A percentile compares a stretch with the other conserved stretches of the same genome.
These are phyloP conservation scores for Corythornis cristatus DNA, from an alignment of 2,113 vertebrate species.

Conservation along the genomic window DNA sequence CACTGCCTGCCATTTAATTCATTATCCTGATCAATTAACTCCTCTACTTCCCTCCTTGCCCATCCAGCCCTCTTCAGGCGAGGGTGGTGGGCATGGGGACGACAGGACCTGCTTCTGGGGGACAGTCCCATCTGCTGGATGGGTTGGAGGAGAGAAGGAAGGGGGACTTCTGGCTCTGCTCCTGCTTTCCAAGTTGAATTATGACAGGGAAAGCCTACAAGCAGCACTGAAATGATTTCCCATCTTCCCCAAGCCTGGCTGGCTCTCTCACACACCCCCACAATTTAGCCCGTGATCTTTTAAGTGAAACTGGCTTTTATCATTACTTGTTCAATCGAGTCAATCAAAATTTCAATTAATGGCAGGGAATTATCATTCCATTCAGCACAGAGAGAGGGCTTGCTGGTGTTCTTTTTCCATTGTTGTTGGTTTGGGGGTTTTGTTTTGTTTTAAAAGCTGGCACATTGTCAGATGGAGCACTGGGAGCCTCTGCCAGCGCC, in stretches of 20 bases:
- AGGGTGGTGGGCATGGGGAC: not conserved
- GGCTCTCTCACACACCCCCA: not conserved
- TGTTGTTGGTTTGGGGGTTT: no score
- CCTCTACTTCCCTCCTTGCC: not conserved
- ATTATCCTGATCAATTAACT: not conserved
- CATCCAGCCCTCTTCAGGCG: rapidly evolving
- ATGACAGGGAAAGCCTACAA: not conserved
- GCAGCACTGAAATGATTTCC: not conserved
- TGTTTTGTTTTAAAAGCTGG: not conserved
- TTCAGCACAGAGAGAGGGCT: not conserved
- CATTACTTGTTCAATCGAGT: not conserved
- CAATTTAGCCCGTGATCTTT: not conserved
- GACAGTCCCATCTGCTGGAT: not conserved
- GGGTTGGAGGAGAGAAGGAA: not conserved
- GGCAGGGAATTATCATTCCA: not conserved
- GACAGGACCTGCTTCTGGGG: not conserved
- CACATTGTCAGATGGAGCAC: rapidly evolving
- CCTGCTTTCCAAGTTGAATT: not conserved
- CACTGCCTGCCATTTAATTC: not conserved
- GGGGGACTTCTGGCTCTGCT: not conserved
- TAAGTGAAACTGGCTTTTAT: not conserved
- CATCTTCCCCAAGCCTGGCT: not conserved
- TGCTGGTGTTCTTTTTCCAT: no score
- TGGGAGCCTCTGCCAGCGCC: not conserved
- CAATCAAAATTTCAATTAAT: slow-evolving; percentile 10